Percentiles rank a stretch among this genome's conserved stretches.
Conservation (phyloP, 2,797 vertebrate genomes). For the Peromyscus attwateri region DNA sequence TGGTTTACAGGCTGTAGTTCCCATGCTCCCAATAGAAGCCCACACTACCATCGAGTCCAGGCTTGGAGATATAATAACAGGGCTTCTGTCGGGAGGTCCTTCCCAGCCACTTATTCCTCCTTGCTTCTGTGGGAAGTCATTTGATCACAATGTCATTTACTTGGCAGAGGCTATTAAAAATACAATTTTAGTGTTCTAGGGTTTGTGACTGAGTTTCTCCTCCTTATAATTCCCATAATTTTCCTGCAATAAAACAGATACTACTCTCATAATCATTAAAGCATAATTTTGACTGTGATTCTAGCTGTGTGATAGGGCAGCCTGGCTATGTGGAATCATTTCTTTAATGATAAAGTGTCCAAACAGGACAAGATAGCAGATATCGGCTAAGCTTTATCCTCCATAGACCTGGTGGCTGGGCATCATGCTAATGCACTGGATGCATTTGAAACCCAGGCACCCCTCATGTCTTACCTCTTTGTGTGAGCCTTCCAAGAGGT, state of each 20-base stretch:
- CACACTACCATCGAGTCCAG: background rate
- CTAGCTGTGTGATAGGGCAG: constrained; percentile 27
- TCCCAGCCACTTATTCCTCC: background rate
- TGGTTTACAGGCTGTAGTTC: constrained; percentile 45
- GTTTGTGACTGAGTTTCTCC: background rate
- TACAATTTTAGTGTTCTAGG: background rate
- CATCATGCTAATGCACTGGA: background rate
- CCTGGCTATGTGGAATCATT: background rate
- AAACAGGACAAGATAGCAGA: background rate
- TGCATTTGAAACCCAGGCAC: background rate
- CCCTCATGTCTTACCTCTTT: background rate
- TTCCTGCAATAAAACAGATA: constrained; percentile 19
- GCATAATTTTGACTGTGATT: constrained; percentile 35
- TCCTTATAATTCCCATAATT: background rate
- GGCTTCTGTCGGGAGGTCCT: background rate
- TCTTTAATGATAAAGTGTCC: background rate
- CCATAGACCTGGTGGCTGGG: background rate
- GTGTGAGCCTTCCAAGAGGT: background rate
- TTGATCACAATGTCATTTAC: constrained; percentile 58
- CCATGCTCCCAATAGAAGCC: constrained; percentile 18
- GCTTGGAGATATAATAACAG: constrained; percentile 62
- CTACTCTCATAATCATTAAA: constrained; percentile 61
- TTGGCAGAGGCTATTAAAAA: constrained; percentile 53
- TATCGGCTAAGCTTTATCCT: background rate
- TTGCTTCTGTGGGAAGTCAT: constrained; percentile 70